Evolutionary conservation across 2,113 vertebrate genomes (phyloP).

Genomic region (Ornithorhynchus anatinus): DNA sequence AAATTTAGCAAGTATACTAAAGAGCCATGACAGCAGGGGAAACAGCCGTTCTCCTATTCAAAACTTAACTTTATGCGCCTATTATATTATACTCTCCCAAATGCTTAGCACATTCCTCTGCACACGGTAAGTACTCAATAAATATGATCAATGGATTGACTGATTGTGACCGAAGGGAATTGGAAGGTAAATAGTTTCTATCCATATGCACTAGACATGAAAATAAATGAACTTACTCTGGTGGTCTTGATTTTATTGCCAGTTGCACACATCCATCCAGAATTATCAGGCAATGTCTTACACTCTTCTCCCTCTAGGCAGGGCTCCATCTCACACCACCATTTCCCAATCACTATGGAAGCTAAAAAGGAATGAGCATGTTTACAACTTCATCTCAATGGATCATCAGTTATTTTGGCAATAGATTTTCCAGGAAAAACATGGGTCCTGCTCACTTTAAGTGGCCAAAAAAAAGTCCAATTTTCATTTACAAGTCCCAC

Average conservation of each 20-base stretch:
- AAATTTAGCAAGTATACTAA: not conserved
- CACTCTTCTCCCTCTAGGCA: slow-evolving; percentile 97
- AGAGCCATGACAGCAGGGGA: not conserved
- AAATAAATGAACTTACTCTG: slow-evolving; percentile 80
- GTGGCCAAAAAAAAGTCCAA: not conserved
- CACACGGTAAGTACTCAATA: no score
- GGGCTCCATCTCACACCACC: slow-evolving; percentile 99
- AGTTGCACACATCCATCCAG: slow-evolving; percentile 97
- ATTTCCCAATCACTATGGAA: slow-evolving; percentile 97
- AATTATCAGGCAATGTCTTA: slow-evolving; percentile 96
- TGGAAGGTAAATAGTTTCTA: no score
- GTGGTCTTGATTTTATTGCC: slow-evolving; percentile 99
- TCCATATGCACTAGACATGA: not conserved
- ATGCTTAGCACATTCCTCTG: no score
- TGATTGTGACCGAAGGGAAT: no score
- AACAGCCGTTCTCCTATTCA: not conserved
- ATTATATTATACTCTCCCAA: no score
- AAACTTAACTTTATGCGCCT: no score
- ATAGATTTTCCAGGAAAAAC: not conserved
- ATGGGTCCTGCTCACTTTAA: not conserved
- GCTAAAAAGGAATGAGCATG: slow-evolving; percentile 68
- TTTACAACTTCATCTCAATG: slow-evolving; percentile 3
- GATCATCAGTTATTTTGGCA: not conserved
- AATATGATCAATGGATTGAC: no score
- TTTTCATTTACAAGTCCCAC: not conserved